phyloP scores from a whole-genome alignment of 2,113 vertebrate species.

The Tyrannus savana region DNA sequence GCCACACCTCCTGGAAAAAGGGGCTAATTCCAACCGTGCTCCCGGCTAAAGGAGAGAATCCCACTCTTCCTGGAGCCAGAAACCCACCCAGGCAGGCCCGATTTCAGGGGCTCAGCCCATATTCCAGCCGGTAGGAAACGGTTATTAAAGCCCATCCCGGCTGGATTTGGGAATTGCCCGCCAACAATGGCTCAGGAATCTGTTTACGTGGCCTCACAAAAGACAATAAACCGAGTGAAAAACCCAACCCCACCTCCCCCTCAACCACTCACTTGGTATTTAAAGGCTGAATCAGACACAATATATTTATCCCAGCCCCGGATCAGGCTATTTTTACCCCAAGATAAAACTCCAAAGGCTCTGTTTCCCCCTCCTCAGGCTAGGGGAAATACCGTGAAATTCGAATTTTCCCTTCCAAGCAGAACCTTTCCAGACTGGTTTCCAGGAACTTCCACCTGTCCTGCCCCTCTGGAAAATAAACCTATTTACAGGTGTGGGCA shows the following conservation, averaged over 20 bases:
- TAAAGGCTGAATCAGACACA: neutral
- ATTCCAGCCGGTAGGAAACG: neutral
- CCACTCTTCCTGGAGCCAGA: neutral
- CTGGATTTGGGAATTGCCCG: neutral
- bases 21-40: neutral
- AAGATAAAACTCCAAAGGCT: neutral
- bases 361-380: neutral
- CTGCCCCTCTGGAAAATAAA: neutral
- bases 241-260: neutral
- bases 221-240: neutral
- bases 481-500: rapidly evolving
- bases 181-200: neutral
- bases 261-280: neutral
- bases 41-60: neutral
- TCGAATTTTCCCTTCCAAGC: neutral
- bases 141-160: neutral
- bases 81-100: neutral
- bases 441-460: neutral
- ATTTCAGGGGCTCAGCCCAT: neutral
- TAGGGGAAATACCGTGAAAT: neutral
- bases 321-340: neutral
- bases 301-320: neutral
- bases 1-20: conserved; percentile 9
- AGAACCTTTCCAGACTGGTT: neutral
- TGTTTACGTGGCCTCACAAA: neutral